Conservation (phyloP, 1,140 invertebrate species). For the Drosophila burlai region DNA sequence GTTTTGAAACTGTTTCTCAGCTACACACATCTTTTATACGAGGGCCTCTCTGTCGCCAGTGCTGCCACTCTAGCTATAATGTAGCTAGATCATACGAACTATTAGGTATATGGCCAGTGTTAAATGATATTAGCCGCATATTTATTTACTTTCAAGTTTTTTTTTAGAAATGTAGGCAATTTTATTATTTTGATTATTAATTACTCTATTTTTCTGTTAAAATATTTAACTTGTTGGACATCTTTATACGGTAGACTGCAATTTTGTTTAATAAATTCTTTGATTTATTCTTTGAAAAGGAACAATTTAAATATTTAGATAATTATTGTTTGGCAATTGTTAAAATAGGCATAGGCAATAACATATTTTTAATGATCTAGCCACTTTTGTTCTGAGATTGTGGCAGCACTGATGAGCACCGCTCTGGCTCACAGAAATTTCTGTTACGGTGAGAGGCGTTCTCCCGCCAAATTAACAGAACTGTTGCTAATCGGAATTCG, state of each 20-base stretch:
- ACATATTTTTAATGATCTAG: too few relatives aligned
- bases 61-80: background rate
- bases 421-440: slow-evolving; percentile 16
- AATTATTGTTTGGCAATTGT: background rate
- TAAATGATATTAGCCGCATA: background rate
- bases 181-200: background rate
- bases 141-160: background rate
- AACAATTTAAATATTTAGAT: background rate
- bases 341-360: background rate
- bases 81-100: background rate
- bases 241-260: background rate
- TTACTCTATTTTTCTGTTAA: background rate
- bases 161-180: background rate
- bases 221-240: background rate
- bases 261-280: background rate
- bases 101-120: background rate
- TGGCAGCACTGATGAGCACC: slow-evolving; percentile 7
- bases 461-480: slow-evolving; percentile 3
- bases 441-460: slow-evolving; percentile 1
- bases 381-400: background rate
- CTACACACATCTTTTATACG: slow-evolving; percentile 8
- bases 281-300: background rate
- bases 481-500: slow-evolving; percentile 11
- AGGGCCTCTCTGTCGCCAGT: slow-evolving; percentile 31
- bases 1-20: slow-evolving; percentile 14